A percentile compares a stretch with the other conserved stretches of the same genome.
Conservation (phyloP, 2,797 vertebrate species). For the Halcyon smyrnensis region DNA sequence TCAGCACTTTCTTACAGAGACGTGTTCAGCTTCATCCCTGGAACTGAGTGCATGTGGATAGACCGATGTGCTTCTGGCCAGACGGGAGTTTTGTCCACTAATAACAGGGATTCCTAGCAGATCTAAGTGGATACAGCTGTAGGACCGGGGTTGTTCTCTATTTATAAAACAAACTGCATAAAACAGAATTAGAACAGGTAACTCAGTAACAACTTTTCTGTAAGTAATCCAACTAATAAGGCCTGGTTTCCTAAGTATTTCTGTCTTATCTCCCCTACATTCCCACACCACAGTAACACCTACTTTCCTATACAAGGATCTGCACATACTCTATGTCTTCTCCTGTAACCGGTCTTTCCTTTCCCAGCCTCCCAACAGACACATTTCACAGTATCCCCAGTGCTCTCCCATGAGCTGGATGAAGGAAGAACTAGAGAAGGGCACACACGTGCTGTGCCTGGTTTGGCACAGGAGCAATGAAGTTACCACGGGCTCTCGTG, state of each 20-base stretch:
- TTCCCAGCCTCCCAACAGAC: not conserved
- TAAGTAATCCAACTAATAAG: not conserved
- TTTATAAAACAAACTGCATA: not conserved
- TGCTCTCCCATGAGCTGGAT: not conserved
- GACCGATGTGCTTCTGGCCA: not conserved
- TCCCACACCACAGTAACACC: not conserved
- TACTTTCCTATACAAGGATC: not conserved
- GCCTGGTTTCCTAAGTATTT: not conserved
- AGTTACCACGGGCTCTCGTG: not conserved
- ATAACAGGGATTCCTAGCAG: not conserved
- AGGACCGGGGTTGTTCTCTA: not conserved
- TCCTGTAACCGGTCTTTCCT: accelerated
- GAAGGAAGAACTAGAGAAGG: not conserved
- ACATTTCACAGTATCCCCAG: not conserved
- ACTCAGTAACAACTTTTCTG: not conserved
- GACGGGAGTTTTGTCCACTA: not conserved
- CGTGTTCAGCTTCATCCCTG: accelerated
- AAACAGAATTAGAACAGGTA: not conserved
- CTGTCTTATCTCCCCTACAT: not conserved
- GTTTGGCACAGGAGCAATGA: accelerated
- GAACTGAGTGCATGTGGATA: not conserved
- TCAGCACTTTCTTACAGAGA: not conserved
- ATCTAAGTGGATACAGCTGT: not conserved
- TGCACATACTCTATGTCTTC: not conserved
- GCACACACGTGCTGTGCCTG: no score